Conservation (phyloP, 1,140 invertebrate genomes). For the Chrysopa pallens region DNA sequence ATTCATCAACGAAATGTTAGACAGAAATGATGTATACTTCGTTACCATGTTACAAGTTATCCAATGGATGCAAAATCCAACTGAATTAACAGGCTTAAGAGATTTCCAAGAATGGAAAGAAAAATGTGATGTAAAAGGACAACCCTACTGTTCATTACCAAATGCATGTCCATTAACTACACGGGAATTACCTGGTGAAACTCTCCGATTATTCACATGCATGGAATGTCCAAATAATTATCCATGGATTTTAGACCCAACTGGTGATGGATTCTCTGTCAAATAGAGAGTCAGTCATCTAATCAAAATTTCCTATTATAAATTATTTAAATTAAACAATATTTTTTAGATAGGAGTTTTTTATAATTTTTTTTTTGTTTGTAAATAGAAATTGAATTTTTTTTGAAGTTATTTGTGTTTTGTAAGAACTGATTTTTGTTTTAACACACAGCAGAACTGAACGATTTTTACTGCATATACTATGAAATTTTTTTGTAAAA, state of each 20-base stretch:
- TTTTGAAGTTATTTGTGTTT: too few species aligned
- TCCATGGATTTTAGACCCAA: constrained; percentile 87
- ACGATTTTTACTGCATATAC: too few species aligned
- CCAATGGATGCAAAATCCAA: constrained; percentile 95
- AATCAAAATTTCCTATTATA: too few species aligned
- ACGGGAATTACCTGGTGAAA: constrained; percentile 80
- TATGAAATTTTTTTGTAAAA: too few species aligned
- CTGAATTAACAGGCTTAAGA: constrained; percentile 64
- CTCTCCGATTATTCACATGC: constrained; percentile 79
- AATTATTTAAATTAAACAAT: too few species aligned
- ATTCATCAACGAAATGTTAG: constrained; percentile 85
- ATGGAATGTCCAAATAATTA: constrained; percentile 93
- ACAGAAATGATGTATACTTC: constrained; percentile 84
- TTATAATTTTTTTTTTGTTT: too few species aligned
- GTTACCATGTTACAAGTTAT: constrained; percentile 87
- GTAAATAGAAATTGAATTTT: too few species aligned
- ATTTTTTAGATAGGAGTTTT: too few species aligned
- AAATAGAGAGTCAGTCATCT: constrained; percentile 35
- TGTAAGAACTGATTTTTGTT: too few species aligned
- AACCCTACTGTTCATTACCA: constrained; percentile 78
- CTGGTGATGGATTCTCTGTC: constrained; percentile 78
- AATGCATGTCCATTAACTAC: constrained; percentile 81
- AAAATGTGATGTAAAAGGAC: constrained; percentile 85
- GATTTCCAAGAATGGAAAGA: constrained; percentile 93
- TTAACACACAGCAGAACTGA: too few species aligned